A percentile compares a stretch with the other conserved stretches of the same genome.
Evolutionary conservation across 2,113 vertebrate genomes (phyloP).

Genomic region (Cheirogaleus medius): DNA sequence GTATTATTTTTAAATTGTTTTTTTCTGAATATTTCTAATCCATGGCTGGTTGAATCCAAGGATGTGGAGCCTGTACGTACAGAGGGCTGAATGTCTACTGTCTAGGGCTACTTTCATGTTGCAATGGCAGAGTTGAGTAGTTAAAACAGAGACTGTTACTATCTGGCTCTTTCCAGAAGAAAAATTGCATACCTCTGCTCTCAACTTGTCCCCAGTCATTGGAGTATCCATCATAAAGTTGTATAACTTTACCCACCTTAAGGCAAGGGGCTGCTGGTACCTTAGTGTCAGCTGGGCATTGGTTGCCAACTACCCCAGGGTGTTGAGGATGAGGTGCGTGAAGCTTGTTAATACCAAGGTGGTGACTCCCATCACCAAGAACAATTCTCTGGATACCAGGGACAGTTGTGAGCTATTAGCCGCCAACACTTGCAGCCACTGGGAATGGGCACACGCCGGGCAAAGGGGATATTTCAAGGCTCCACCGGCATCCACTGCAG

Average conservation of each 20-base stretch:
- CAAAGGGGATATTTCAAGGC: not conserved
- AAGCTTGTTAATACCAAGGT: not conserved
- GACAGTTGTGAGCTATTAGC: not conserved
- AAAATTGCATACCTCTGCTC: not conserved
- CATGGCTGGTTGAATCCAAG: not conserved
- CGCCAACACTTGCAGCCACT: not conserved
- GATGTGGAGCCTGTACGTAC: not conserved
- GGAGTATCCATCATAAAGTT: not conserved
- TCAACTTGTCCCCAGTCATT: not conserved
- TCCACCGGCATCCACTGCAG: fast-evolving
- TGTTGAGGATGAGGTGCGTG: not conserved
- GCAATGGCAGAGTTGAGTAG: not conserved
- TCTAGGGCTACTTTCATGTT: not conserved
- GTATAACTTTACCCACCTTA: not conserved
- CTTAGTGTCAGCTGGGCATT: not conserved
- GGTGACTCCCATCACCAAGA: not conserved
- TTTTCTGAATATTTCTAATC: not conserved
- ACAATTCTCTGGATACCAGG: not conserved
- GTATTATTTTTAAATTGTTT: not conserved
- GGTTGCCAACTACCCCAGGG: not conserved
- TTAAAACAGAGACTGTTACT: not conserved
- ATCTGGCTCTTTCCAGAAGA: not conserved
- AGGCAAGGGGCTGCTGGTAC: not conserved
- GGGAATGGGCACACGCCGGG: no score
- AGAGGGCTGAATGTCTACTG: not conserved